Conservation (phyloP, 2,888 invertebrate genomes). For the Oscheius sp. region DNA sequence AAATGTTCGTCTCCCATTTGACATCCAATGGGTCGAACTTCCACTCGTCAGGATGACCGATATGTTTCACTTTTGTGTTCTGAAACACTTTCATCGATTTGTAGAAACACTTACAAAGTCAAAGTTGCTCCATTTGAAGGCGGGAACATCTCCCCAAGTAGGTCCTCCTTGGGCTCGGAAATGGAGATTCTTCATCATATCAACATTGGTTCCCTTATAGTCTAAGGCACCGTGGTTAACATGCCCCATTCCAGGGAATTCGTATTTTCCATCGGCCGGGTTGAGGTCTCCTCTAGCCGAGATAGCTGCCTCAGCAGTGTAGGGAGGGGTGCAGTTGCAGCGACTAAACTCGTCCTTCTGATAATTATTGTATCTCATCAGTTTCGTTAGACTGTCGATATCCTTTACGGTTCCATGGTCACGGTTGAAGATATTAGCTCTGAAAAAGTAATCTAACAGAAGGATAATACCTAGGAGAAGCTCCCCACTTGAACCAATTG, state of each 20-base stretch:
- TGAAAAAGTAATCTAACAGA: neutral
- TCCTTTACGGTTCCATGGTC: slow-evolving; percentile 76
- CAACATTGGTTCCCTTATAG: slow-evolving; percentile 74
- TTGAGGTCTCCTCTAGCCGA: slow-evolving; percentile 81
- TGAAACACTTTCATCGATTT: slow-evolving; percentile 21
- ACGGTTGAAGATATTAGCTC: slow-evolving; percentile 70
- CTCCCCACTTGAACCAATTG: slow-evolving; percentile 78
- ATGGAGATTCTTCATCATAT: slow-evolving; percentile 71
- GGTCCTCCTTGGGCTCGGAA: slow-evolving; percentile 77
- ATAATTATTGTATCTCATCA: slow-evolving; percentile 79
- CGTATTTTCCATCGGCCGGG: slow-evolving; percentile 78
- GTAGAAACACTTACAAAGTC: slow-evolving; percentile 73
- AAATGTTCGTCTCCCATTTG: slow-evolving; percentile 66
- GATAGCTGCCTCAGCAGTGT: slow-evolving; percentile 79
- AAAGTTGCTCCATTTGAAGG: slow-evolving; percentile 82
- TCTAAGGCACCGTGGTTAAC: slow-evolving; percentile 80
- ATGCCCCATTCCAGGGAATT: slow-evolving; percentile 78
- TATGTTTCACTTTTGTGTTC: slow-evolving; percentile 73
- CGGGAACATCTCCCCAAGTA: slow-evolving; percentile 76
- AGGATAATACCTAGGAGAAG: slow-evolving; percentile 70
- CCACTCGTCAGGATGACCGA: slow-evolving; percentile 82
- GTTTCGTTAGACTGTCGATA: slow-evolving; percentile 76
- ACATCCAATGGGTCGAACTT: slow-evolving; percentile 76
- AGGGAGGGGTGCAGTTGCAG: slow-evolving; percentile 80
- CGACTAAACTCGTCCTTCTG: slow-evolving; percentile 78